phyloP scores from a whole-genome alignment of 2,113 vertebrate genomes.

The Barbus barbus region DNA sequence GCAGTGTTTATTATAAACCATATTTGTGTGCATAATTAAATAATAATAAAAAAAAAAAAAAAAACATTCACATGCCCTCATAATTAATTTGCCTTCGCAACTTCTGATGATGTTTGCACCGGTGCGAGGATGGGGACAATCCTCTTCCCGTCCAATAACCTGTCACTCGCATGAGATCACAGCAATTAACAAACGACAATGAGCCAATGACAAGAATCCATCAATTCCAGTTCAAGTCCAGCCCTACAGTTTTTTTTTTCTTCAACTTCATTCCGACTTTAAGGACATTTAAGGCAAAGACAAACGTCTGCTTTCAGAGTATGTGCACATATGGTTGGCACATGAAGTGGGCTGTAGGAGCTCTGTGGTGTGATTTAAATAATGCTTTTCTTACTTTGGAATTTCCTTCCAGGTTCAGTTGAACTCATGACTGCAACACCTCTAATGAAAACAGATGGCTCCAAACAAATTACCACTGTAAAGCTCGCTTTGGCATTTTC shows the following conservation, averaged over 20 bases:
- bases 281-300: neutral
- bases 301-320: constrained; percentile 6
- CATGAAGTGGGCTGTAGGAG: neutral
- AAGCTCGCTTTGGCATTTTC: constrained; percentile 64
- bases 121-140: no score
- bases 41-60: no score
- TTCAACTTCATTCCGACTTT: neutral
- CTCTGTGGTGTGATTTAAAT: constrained; percentile 26
- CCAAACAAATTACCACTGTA: constrained; percentile 61
- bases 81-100: no score
- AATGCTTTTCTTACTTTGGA: constrained; percentile 37
- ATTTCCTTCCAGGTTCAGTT: constrained; percentile 51
- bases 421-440: constrained; percentile 47
- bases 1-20: no score
- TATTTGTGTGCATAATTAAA: no score
- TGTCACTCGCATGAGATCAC: neutral
- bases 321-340: constrained; percentile 17
- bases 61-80: no score
- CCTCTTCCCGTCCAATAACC: neutral
- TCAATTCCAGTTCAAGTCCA: neutral
- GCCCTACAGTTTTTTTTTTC: neutral
- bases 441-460: constrained; percentile 68
- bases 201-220: neutral
- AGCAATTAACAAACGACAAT: neutral
- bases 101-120: no score